Conservation (phyloP, 2,888 invertebrate genomes). For the Calliscelio sp. region DNA sequence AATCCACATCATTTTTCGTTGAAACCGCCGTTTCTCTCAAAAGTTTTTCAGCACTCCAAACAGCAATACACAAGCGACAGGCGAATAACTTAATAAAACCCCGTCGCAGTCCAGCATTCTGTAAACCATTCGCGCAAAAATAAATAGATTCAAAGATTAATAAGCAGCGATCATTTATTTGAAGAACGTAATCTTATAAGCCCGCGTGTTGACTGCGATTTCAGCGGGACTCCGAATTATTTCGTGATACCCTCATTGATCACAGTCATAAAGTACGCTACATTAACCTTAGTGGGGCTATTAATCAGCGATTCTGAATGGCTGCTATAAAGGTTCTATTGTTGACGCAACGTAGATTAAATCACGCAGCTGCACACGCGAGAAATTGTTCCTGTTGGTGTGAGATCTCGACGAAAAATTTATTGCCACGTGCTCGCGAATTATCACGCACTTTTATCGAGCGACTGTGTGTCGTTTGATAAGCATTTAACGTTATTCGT, state of each 20-base stretch:
- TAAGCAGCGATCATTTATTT: slow-evolving; percentile 60
- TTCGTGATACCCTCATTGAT: slow-evolving; percentile 62
- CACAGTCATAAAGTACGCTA: slow-evolving; percentile 65
- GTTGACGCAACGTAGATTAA: slow-evolving; percentile 70
- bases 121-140: slow-evolving; percentile 18
- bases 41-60: background rate
- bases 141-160: slow-evolving; percentile 44
- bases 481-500: slow-evolving; percentile 15
- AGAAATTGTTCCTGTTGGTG: slow-evolving; percentile 5
- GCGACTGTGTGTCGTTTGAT: background rate
- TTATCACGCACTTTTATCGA: slow-evolving; percentile 44
- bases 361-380: slow-evolving; percentile 43
- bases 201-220: slow-evolving; percentile 56
- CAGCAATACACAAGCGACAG: background rate
- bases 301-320: slow-evolving; percentile 64
- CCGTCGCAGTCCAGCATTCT: background rate
- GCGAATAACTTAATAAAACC: slow-evolving; percentile 10
- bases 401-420: slow-evolving; percentile 38
- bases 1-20: slow-evolving; percentile 51
- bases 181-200: slow-evolving; percentile 54
- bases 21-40: background rate
- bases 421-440: slow-evolving; percentile 32
- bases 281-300: slow-evolving; percentile 64
- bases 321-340: slow-evolving; percentile 66
- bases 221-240: slow-evolving; percentile 56